A percentile compares a stretch with the other conserved stretches of the same genome.
phyloP scores from a whole-genome alignment of 2,113 vertebrate species.

The Ctenodactylus gundi region DNA sequence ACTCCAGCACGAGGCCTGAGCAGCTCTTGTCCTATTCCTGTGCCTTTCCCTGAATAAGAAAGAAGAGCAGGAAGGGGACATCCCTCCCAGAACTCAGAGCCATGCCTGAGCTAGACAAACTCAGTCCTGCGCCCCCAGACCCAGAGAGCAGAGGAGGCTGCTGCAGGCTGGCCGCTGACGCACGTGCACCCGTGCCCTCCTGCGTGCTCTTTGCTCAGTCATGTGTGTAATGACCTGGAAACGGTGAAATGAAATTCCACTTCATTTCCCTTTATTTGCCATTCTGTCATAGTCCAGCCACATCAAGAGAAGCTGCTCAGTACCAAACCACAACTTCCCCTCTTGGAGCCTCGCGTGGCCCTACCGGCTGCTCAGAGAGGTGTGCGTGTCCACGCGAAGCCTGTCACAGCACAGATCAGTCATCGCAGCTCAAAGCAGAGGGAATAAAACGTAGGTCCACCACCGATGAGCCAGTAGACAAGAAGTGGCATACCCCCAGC shows the following conservation, averaged over 20 bases:
- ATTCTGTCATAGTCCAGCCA: not conserved
- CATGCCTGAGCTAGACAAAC: rapidly evolving
- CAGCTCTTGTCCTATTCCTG: not conserved
- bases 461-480: not conserved
- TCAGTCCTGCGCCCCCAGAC: rapidly evolving
- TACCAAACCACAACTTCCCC: not conserved
- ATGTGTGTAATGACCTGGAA: not conserved
- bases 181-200: not conserved
- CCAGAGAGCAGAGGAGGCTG: not conserved
- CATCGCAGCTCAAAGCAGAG: not conserved
- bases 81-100: not conserved
- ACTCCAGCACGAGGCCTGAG: not conserved
- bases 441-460: not conserved
- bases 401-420: not conserved
- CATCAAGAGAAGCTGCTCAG: not conserved
- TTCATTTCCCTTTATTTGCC: not conserved
- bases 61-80: not conserved
- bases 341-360: not conserved
- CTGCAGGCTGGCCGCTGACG: not conserved
- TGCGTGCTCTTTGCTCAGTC: not conserved
- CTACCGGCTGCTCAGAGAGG: too few species aligned
- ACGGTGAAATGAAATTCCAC: not conserved
- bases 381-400: not conserved
- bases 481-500: not conserved
- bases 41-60: not conserved